phyloP scores from a whole-genome alignment of 2,888 invertebrate species.

The Harpagoxenus sublaevis region DNA sequence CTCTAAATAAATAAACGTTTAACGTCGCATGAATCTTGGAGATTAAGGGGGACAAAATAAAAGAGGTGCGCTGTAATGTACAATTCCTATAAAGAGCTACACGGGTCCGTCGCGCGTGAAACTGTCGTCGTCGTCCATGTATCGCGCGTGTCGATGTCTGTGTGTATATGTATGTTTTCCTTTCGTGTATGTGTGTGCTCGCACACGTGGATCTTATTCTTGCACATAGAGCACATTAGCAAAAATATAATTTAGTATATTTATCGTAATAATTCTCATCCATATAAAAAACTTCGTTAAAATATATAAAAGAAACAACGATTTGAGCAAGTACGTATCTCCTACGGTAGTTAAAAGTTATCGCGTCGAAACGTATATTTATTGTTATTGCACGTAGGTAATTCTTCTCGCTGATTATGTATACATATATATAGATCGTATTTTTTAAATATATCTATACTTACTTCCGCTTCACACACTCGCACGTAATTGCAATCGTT shows the following conservation, averaged over 20 bases:
- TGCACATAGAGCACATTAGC: conserved; percentile 79
- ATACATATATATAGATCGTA: conserved; percentile 51
- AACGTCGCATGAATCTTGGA: conserved; percentile 61
- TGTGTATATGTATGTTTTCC: conserved; percentile 21
- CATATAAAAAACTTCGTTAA: conserved; percentile 83
- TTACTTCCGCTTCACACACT: conserved; percentile 31
- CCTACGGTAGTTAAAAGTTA: conserved; percentile 73
- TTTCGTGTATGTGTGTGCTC: conserved; percentile 35
- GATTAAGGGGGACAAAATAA: conserved; percentile 67
- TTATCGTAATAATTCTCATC: conserved; percentile 78
- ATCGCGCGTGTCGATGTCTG: conserved; percentile 10
- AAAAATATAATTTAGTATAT: conserved; percentile 85
- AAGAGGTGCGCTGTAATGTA: conserved; percentile 70
- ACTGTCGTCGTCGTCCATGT: conserved; percentile 48
- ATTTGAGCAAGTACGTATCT: conserved; percentile 84
- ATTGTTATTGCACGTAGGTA: conserved; percentile 84
- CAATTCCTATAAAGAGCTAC: conserved; percentile 68
- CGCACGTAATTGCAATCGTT: conserved; percentile 35
- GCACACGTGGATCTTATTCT: conserved; percentile 53
- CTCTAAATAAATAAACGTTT: conserved; percentile 82
- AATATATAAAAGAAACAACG: conserved; percentile 85
- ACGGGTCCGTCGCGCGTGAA: conserved; percentile 64
- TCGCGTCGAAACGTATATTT: conserved; percentile 72
- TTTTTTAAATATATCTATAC: conserved; percentile 25
- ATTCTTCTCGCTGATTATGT: conserved; percentile 69